These are phyloP conservation scores for Cancer borealis DNA, from an alignment of 2,888 invertebrate genomes.

Conservation along the genomic window DNA sequence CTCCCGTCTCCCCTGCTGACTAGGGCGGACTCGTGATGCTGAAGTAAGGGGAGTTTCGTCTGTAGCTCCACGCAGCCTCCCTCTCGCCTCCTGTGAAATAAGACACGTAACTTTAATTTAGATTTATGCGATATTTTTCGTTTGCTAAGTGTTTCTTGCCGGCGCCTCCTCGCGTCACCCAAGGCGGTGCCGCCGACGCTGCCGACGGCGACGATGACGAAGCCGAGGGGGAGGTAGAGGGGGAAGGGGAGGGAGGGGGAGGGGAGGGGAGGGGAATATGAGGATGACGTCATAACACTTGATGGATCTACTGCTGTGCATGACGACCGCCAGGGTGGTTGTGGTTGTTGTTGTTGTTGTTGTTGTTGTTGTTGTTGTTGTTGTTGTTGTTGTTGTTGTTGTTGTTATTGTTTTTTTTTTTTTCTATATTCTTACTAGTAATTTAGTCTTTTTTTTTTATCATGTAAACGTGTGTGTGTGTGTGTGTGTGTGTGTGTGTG, in stretches of 20 bases:
- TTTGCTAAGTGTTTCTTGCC: conserved; percentile 33
- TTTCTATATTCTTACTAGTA: background rate
- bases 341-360: background rate
- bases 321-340: background rate
- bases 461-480: background rate
- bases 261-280: background rate
- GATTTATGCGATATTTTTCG: conserved; percentile 42
- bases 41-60: background rate
- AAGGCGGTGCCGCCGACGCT: background rate
- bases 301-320: background rate
- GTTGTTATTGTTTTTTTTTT: background rate
- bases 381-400: background rate
- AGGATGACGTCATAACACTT: conserved; percentile 18
- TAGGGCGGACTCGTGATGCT: background rate
- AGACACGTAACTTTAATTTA: conserved; percentile 43
- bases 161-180: conserved; percentile 9
- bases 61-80: background rate
- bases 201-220: conserved; percentile 27
- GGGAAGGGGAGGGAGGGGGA: background rate
- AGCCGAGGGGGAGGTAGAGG: background rate
- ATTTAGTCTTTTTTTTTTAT: background rate
- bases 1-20: background rate
- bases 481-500: conserved; percentile 35
- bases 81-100: conserved; percentile 14
- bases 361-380: background rate